These are phyloP conservation scores for Drosophila hydei DNA, from an alignment of 1,140 invertebrate species.

Conservation along the genomic window DNA sequence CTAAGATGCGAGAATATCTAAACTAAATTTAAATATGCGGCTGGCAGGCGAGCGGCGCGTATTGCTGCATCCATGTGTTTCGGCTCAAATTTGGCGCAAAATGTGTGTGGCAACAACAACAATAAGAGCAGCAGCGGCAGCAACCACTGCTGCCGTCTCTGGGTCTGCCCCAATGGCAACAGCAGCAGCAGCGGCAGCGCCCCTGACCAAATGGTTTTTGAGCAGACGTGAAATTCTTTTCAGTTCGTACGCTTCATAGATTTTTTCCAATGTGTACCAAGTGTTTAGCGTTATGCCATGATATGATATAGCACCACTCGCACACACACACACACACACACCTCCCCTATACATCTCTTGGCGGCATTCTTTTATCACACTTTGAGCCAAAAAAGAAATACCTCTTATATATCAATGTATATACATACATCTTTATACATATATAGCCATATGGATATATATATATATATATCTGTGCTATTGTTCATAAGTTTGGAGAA, in stretches of 20 bases:
- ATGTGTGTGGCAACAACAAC: constrained; percentile 35
- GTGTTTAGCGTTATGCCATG: constrained; percentile 27
- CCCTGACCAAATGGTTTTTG: constrained; percentile 31
- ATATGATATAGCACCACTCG: constrained; percentile 26
- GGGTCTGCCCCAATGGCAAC: constrained; percentile 3
- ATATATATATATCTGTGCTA: constrained; percentile 1
- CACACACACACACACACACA: background rate
- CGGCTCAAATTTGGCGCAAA: constrained; percentile 48
- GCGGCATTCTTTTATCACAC: constrained; percentile 52
- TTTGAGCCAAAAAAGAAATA: constrained; percentile 21
- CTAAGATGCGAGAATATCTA: constrained; percentile 21
- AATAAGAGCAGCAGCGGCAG: background rate
- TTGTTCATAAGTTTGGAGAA: background rate
- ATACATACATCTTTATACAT: no score
- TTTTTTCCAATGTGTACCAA: constrained; percentile 32
- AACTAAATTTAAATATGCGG: constrained; percentile 43
- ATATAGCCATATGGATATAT: no score
- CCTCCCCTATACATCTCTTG: constrained; percentile 13
- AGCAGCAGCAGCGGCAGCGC: background rate
- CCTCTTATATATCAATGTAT: background rate
- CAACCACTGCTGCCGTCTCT: constrained; percentile 1
- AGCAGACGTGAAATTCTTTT: constrained; percentile 38
- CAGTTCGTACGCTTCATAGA: constrained; percentile 24
- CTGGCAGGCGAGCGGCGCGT: constrained; percentile 25
- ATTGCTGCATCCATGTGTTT: constrained; percentile 43